phyloP scores from a whole-genome alignment of 2,113 vertebrate species.

The Orientallactaga bullata region DNA sequence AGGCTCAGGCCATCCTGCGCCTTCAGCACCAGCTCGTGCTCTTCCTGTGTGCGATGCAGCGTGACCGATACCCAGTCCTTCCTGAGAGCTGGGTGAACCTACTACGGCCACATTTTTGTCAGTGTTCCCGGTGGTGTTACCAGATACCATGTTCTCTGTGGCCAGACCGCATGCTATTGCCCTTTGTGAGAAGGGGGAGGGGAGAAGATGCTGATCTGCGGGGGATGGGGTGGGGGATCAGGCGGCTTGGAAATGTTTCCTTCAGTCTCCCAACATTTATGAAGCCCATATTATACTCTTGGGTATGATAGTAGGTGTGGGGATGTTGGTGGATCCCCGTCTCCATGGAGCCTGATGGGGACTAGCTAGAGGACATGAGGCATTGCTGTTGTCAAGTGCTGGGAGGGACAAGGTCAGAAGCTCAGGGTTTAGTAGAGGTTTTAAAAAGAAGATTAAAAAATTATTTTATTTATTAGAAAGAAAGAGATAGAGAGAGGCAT shows the following conservation, averaged over 20 bases:
- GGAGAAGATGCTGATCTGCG: not conserved
- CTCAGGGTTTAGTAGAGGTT: not conserved
- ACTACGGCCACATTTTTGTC: slow-evolving; percentile 70
- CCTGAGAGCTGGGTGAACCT: slow-evolving; percentile 69
- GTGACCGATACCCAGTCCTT: slow-evolving; percentile 62
- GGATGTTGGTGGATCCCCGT: not conserved
- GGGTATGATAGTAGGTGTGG: not conserved
- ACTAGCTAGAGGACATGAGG: not conserved
- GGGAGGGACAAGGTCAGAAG: not conserved
- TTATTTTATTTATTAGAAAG: too few relatives aligned
- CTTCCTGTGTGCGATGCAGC: slow-evolving; percentile 65
- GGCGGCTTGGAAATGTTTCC: not conserved
- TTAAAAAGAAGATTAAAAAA: too few relatives aligned
- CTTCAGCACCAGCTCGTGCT: not conserved
- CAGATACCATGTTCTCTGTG: not conserved
- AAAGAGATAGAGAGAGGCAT: too few relatives aligned
- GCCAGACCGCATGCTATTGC: not conserved
- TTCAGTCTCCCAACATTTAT: not conserved
- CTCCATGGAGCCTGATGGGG: not conserved
- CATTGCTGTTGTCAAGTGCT: not conserved
- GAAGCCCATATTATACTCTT: not conserved
- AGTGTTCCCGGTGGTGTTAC: slow-evolving; percentile 64
- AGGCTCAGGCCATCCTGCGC: slow-evolving; percentile 41
- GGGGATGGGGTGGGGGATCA: not conserved
- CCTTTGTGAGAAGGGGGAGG: not conserved